These are phyloP conservation scores for Rissa tridactyla DNA, from an alignment of 2,113 vertebrate genomes.

Conservation along the genomic window DNA sequence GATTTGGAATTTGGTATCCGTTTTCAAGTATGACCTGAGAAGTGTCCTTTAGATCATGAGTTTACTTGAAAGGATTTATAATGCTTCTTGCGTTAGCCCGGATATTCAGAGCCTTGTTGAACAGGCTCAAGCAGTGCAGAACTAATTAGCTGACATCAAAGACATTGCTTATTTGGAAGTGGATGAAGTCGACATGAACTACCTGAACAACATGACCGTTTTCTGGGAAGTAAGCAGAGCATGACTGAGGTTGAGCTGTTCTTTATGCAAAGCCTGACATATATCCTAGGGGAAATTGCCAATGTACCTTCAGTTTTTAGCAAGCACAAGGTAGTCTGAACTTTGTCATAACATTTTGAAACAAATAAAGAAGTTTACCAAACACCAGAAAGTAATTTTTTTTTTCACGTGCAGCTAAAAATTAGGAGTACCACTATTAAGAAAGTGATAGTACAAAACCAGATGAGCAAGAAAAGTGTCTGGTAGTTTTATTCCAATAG, in stretches of 20 bases:
- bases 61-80: not conserved
- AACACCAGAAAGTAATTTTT: not conserved
- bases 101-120: not conserved
- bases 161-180: not conserved
- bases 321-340: not conserved
- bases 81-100: not conserved
- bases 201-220: not conserved
- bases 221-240: slow-evolving; percentile 16
- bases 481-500: not conserved
- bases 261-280: not conserved
- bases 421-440: not conserved
- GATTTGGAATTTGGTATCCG: not conserved
- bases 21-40: not conserved
- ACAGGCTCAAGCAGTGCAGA: not conserved
- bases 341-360: not conserved
- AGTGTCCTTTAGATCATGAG: not conserved
- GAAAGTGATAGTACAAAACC: not conserved
- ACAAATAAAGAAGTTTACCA: not conserved
- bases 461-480: not conserved
- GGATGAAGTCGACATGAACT: not conserved
- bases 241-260: not conserved
- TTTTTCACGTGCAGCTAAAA: not conserved
- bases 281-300: not conserved
- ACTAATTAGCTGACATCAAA: slow-evolving; percentile 37
- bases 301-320: not conserved